Conservation (phyloP, 2,888 invertebrate species). For the Pinctada fucata region DNA sequence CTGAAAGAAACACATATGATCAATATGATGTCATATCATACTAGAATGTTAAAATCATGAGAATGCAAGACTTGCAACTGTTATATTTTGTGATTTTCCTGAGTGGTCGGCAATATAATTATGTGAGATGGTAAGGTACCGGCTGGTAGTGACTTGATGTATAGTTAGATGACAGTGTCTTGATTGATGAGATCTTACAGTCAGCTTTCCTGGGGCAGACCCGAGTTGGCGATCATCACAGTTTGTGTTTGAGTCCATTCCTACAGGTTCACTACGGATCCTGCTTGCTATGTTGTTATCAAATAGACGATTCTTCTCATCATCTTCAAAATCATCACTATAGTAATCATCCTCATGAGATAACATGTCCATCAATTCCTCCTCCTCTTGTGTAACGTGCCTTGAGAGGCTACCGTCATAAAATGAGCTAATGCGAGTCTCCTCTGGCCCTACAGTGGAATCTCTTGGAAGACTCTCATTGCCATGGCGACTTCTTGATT, state of each 20-base stretch:
- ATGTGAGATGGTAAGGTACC: no score
- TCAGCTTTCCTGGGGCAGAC: slow-evolving; percentile 18
- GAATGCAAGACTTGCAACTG: no score
- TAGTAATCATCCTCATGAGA: slow-evolving; percentile 21
- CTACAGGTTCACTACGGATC: slow-evolving; percentile 1
- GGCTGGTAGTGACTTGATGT: no score
- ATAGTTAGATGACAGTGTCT: no score
- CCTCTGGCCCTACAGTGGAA: not conserved
- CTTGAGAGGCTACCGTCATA: not conserved
- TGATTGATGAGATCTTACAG: not conserved
- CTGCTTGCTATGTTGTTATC: slow-evolving; percentile 8
- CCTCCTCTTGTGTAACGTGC: not conserved
- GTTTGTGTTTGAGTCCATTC: not conserved
- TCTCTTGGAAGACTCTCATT: not conserved
- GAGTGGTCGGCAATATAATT: no score
- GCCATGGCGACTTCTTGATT: not conserved
- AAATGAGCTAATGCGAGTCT: not conserved
- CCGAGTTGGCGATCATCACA: not conserved
- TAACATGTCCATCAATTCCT: not conserved
- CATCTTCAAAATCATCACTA: slow-evolving; percentile 20
- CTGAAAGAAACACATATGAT: no score
- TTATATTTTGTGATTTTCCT: no score
- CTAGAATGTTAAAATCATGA: no score
- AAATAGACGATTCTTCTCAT: slow-evolving; percentile 6
- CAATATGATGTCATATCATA: no score